Evolutionary conservation across 2,113 vertebrate genomes (phyloP), one percentile per base, ranked within the genome.

Genomic region (Amphilophus citrinellus): DNA sequence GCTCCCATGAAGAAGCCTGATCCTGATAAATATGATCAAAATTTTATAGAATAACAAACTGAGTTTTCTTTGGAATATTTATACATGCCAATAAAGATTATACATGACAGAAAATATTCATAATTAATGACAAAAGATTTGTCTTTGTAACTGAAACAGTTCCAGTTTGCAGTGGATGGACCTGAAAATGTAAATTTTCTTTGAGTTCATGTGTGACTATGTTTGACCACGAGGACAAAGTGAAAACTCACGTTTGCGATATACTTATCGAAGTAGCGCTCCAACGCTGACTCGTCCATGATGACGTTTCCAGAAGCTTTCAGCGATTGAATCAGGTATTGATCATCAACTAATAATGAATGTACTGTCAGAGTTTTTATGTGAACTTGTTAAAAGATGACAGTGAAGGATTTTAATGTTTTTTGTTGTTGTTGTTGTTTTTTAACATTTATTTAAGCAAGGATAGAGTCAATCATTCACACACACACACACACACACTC

Each of bases 181-280:
- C 3, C 47, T 53, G 17, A 10, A 60, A 27, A 15, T 27, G 27
- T 63, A 14, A 37, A 37, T 37, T 37, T 37, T 37, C 37, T 37
- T 10, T 10, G 2, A 10, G 10, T 63, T 37, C 61, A 63, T 35
- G 7, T 65, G 7, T 39, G 44, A 39, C 37, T 9, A 5, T 39
- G 37, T 39, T 39, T 9, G 37, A 10, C 37, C 37, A 10, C 37
- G 9, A 39, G 37, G 37, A 71, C 17, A 35, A 63, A 30, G 24
- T 10, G 9, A 77, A 60, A 61, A 94, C 94, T 91, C 89, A 94
- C 94, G 60, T 83, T 63, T 5, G 39, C 57, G 53, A 79, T 92
- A 32, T 56, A 94, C 3, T 89, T 83, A 50, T 96, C 94, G 84
- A 96, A 94, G 88, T 90, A 96, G n/a, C 80, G 84, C 76, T 97